These are phyloP conservation scores for Nyctereutes procyonoides DNA, from an alignment of 2,113 vertebrate species.

Conservation along the genomic window DNA sequence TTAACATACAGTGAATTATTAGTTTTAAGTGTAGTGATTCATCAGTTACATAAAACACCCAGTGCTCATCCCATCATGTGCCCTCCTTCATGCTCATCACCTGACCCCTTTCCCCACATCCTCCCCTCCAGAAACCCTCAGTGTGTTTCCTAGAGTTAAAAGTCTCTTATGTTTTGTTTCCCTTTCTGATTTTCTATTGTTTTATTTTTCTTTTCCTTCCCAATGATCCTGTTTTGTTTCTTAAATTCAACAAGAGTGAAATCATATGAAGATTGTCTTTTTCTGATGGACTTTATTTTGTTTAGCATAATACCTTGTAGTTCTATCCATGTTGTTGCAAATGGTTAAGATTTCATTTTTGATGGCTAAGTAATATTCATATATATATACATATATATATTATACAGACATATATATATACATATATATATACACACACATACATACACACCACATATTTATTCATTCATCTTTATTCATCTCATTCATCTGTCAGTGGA, in stretches of 20 bases:
- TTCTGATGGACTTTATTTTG: background rate
- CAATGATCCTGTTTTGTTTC: background rate
- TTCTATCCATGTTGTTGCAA: background rate
- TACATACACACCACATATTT: too few species aligned
- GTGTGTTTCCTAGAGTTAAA: background rate
- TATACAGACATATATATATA: fast-evolving
- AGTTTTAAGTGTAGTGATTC: background rate
- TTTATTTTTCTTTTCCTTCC: background rate
- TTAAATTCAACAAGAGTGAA: background rate
- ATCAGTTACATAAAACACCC: background rate
- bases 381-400: too few species aligned
- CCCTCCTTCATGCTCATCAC: background rate
- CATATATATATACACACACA: too few species aligned
- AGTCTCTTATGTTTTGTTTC: background rate
- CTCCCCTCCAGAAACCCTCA: background rate
- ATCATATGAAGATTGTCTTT: background rate
- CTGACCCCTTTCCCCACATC: too few species aligned
- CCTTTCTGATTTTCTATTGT: background rate
- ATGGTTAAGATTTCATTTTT: too few species aligned
- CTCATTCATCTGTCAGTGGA: too few species aligned
- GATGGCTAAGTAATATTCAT: too few species aligned
- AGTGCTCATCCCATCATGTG: background rate
- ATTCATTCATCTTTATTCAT: too few species aligned
- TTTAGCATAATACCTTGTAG: background rate
- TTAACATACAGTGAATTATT: background rate